Evolutionary conservation across 2,113 vertebrate genomes (phyloP).

Genomic region (Junco hyemalis): DNA sequence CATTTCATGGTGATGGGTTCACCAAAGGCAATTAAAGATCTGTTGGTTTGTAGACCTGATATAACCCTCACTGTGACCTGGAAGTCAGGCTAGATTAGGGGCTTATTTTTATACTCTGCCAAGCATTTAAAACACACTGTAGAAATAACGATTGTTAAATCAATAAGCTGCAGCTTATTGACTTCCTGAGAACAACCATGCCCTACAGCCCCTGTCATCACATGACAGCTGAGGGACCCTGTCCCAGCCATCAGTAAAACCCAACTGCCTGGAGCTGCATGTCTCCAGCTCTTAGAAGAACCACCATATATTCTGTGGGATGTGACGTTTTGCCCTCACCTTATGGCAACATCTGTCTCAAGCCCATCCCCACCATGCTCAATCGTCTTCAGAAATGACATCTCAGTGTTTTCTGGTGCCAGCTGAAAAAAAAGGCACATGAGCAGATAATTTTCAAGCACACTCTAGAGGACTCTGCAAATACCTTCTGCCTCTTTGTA

Average conservation of each 20-base stretch:
- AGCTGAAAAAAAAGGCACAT: slow-evolving; percentile 61
- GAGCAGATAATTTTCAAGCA: background rate
- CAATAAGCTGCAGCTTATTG: background rate
- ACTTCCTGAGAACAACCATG: background rate
- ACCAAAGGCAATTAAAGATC: background rate
- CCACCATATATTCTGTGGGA: rapidly evolving
- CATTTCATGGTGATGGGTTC: background rate
- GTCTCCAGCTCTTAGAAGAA: background rate
- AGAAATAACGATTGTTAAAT: background rate
- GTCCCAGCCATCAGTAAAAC: background rate
- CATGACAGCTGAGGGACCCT: background rate
- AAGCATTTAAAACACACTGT: background rate
- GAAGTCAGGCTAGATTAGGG: background rate
- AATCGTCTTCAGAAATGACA: slow-evolving; percentile 90
- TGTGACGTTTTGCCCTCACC: slow-evolving; percentile 64
- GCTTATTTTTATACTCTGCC: background rate
- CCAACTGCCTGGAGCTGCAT: background rate
- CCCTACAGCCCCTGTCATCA: background rate
- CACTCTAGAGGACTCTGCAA: background rate
- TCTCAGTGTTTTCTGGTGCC: slow-evolving; percentile 89
- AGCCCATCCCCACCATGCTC: slow-evolving; percentile 81
- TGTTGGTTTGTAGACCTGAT: background rate
- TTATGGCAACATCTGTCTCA: slow-evolving; percentile 87
- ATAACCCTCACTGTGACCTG: background rate
- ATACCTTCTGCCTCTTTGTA: background rate